Base-by-base conservation (phyloP, 2,113 vertebrate species). In the Rhinolophus sinicus region DNA sequence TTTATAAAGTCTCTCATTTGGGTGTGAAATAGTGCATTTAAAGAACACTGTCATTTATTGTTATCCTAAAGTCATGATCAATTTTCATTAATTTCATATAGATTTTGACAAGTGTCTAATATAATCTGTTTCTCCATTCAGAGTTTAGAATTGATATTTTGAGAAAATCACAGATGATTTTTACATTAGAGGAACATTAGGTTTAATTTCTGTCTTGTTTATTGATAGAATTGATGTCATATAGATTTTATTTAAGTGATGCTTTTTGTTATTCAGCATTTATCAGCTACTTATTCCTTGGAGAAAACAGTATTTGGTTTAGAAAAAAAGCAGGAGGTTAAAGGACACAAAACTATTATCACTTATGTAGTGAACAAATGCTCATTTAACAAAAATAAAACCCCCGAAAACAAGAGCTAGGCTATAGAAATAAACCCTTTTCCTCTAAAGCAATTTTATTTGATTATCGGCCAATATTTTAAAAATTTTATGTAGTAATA, bases 401-500 rank as follows among this genome's bases (percentile, higher is more conserved):
- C 67, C 56, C 44, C 35, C 11, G 30, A 86, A 88, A 67, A 47
- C 22, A 89, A 69, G 26, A 83, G 3, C 10, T 72, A 47, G 11
- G n/a, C 67, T 77, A 15, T 81, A 88, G 82, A 94, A 93, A 64
- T 82, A 93, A 95, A 58, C 15, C 13, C 47, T 47, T 97, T 90
- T 77, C 60, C 40, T 96, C 81, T 73, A 33, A 35, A 0, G 0
- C 58, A 93, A 30, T 75, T 50, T 93, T 93, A 54, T 3, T 96
- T 95, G 11, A 0, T 0, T 98, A 94, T 93, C 97, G 83, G 84
- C 93, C 94, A 94, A 58, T 94, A 19, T n/a, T 96, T 97, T 95
- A 75, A 95, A 97, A 97, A 96, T 97, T 97, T 75, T 65, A 70
- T 93, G 6, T 97, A 89, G 24, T 95, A 97, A 97, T 97, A 18